A percentile compares a stretch with the other conserved stretches of the same genome.
Evolutionary conservation across 2,888 invertebrate species (phyloP).

Genomic region (Troglohyphantes excavatus): DNA sequence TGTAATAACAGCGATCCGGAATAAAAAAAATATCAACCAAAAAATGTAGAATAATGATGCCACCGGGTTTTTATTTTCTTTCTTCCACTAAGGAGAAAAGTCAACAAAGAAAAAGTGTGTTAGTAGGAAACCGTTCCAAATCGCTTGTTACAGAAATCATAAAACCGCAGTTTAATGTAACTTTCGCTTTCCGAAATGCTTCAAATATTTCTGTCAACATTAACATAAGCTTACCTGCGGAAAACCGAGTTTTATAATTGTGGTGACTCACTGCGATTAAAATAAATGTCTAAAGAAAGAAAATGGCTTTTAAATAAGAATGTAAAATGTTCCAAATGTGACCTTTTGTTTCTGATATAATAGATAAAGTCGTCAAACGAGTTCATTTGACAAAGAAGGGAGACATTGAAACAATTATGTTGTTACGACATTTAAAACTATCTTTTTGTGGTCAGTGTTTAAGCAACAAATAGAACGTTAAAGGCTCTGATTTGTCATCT

Average conservation of each 20-base stretch:
- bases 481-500: too few relatives aligned
- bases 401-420: too few relatives aligned
- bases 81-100: not conserved
- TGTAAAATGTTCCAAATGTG: too few relatives aligned
- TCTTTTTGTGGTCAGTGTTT: too few relatives aligned
- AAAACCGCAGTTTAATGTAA: not conserved
- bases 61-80: not conserved
- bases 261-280: not conserved
- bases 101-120: conserved; percentile 20
- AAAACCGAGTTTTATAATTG: not conserved
- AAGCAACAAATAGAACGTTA: too few relatives aligned
- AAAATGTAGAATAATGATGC: not conserved
- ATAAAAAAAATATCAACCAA: too few relatives aligned
- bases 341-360: too few relatives aligned
- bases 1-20: too few relatives aligned
- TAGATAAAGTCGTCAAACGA: too few relatives aligned
- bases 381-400: too few relatives aligned
- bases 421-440: too few relatives aligned
- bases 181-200: not conserved
- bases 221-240: not conserved
- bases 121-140: conserved; percentile 30
- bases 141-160: not conserved
- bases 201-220: not conserved
- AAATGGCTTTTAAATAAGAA: not conserved
- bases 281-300: conserved; percentile 1